These are phyloP conservation scores for Riparia riparia DNA, from an alignment of 2,113 vertebrate genomes.

Conservation along the genomic window DNA sequence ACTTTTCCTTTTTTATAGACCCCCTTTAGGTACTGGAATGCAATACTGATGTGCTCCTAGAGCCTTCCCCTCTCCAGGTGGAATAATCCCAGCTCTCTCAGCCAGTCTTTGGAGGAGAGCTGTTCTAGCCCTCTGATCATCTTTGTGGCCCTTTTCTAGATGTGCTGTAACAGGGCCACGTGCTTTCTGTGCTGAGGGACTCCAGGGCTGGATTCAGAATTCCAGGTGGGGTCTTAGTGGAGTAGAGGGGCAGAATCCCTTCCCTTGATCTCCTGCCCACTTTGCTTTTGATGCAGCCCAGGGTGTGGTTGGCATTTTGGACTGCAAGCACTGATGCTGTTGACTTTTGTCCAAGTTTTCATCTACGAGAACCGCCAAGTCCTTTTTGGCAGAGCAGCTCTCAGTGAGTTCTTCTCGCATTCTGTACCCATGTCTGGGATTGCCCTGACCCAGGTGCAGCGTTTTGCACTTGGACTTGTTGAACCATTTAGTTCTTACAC, in stretches of 20 bases:
- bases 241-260: not conserved
- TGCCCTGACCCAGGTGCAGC: not conserved
- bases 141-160: not conserved
- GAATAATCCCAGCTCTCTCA: not conserved
- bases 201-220: not conserved
- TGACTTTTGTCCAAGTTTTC: not conserved
- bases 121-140: not conserved
- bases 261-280: not conserved
- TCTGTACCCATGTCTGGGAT: not conserved
- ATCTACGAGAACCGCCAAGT: accelerated
- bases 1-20: not conserved
- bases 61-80: accelerated
- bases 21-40: not conserved
- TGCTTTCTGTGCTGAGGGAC: not conserved
- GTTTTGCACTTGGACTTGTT: not conserved
- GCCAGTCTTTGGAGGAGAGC: not conserved
- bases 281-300: not conserved
- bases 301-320: not conserved
- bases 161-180: accelerated
- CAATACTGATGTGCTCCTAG: not conserved
- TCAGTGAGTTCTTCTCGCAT: not conserved
- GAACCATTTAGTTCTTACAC: not conserved
- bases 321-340: not conserved
- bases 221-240: not conserved
- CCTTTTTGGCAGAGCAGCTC: not conserved